Percentiles rank a stretch among this genome's conserved stretches.
Conservation (phyloP, 2,113 vertebrate genomes). For the Ictidomys tridecemlineatus region DNA sequence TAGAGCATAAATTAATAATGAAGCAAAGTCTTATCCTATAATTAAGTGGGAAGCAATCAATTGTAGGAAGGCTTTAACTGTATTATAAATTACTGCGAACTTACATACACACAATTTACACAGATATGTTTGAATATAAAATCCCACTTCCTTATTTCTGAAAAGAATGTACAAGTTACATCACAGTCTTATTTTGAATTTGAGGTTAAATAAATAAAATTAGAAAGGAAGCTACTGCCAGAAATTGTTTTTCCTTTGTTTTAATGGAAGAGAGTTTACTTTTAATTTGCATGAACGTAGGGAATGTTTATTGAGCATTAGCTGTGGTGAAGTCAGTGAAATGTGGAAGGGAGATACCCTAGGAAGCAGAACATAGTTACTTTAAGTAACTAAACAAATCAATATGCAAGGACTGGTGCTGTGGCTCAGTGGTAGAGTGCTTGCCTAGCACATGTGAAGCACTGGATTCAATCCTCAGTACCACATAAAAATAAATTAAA, state of each 20-base stretch:
- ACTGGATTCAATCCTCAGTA: too few relatives aligned
- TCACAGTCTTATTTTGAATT: constrained; percentile 6
- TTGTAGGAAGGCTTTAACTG: not conserved
- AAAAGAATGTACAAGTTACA: not conserved
- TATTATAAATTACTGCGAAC: not conserved
- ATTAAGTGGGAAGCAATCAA: constrained; percentile 32
- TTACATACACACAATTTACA: not conserved
- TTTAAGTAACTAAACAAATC: not conserved
- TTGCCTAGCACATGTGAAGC: too few relatives aligned
- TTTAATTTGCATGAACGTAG: constrained; percentile 1
- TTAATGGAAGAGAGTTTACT: not conserved
- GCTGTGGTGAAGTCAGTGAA: not conserved
- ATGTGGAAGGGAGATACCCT: not conserved
- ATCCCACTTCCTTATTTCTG: not conserved
- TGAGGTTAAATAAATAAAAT: constrained; percentile 37
- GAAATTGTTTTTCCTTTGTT: constrained; percentile 34
- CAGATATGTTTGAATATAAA: not conserved
- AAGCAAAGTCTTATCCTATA: not conserved
- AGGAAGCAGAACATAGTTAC: not conserved
- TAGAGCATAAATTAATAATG: not conserved
- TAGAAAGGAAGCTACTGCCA: not conserved
- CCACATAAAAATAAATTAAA: too few relatives aligned
- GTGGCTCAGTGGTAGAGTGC: too few relatives aligned
- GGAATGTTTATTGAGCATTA: not conserved
- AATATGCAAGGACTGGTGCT: too few relatives aligned